A percentile compares a stretch with the other conserved stretches of the same genome.
These are phyloP conservation scores for Yasuhikotakia modesta DNA, from an alignment of 2,797 vertebrate genomes.

Conservation along the genomic window DNA sequence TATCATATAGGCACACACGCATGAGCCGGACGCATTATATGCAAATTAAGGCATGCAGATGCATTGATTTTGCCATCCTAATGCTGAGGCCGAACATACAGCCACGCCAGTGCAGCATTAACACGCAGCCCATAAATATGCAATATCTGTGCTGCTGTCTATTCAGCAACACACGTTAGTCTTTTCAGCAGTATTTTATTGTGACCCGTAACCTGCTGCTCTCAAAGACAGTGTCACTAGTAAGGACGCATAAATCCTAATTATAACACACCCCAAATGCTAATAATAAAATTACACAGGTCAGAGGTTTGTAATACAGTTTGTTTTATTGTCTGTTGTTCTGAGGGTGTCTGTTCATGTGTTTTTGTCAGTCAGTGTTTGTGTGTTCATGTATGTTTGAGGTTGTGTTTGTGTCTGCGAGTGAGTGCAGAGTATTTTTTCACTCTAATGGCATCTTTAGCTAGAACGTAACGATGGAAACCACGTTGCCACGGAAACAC, in stretches of 20 bases:
- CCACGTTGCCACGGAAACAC: constrained; percentile 93
- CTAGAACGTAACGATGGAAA: constrained; percentile 80
- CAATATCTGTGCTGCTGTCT: constrained; percentile 24
- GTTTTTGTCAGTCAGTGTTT: neutral
- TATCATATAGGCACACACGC: constrained; percentile 23
- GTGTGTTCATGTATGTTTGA: constrained; percentile 10
- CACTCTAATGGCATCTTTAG: constrained; percentile 83
- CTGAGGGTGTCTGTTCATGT: constrained; percentile 6
- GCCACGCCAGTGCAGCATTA: constrained; percentile 3
- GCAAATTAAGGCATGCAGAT: neutral
- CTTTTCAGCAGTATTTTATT: constrained; percentile 26
- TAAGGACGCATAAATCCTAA: neutral
- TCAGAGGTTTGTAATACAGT: neutral
- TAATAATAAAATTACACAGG: neutral
- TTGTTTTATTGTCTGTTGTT: neutral
- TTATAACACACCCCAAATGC: neutral
- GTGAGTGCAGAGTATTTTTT: constrained; percentile 71
- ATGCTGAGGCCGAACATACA: neutral
- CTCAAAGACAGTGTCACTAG: neutral
- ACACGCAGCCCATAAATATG: constrained; percentile 19
- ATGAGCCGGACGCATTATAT: neutral
- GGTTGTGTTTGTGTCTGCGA: constrained; percentile 64
- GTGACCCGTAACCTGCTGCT: neutral
- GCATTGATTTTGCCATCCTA: neutral
- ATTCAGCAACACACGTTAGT: constrained; percentile 22